Evolutionary conservation across 2,888 invertebrate species (phyloP).

Genomic region (Calameuta idolon): DNA sequence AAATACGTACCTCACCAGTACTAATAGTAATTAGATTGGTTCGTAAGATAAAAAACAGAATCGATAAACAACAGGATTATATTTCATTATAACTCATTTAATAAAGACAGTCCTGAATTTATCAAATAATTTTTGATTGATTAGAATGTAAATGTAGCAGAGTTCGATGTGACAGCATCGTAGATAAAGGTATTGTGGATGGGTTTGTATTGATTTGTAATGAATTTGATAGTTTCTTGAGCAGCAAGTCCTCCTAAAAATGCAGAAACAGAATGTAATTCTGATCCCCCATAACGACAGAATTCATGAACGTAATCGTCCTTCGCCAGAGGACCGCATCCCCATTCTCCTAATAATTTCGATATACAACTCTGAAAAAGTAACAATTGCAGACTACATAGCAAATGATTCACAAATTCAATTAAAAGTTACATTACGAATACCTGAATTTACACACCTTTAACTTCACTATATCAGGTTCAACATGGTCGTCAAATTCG

Average conservation of each 20-base stretch:
- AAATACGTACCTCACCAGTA: neutral
- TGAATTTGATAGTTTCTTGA: slow-evolving; percentile 90
- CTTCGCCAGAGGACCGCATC: slow-evolving; percentile 80
- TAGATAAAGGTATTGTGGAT: slow-evolving; percentile 95
- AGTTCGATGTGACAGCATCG: slow-evolving; percentile 91
- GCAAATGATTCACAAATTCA: neutral
- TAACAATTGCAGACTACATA: neutral
- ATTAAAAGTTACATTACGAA: neutral
- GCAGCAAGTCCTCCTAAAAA: slow-evolving; percentile 96
- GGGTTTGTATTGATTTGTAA: slow-evolving; percentile 96
- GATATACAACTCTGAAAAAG: slow-evolving; percentile 68
- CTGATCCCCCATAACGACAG: slow-evolving; percentile 94
- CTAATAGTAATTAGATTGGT: neutral
- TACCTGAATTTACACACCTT: slow-evolving; percentile 70
- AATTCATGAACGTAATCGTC: slow-evolving; percentile 97
- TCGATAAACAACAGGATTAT: slow-evolving; percentile 29
- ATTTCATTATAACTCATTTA: slow-evolving; percentile 28
- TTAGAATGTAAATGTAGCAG: slow-evolving; percentile 84
- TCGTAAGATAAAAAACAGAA: neutral
- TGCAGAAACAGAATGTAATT: slow-evolving; percentile 94
- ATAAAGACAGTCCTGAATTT: slow-evolving; percentile 28
- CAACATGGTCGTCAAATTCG: slow-evolving; percentile 84
- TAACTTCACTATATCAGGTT: slow-evolving; percentile 89
- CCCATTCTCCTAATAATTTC: slow-evolving; percentile 88
- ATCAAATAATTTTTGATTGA: slow-evolving; percentile 1